These are phyloP conservation scores for Mythimna pallens DNA, from an alignment of 2,888 invertebrate species.

Conservation along the genomic window DNA sequence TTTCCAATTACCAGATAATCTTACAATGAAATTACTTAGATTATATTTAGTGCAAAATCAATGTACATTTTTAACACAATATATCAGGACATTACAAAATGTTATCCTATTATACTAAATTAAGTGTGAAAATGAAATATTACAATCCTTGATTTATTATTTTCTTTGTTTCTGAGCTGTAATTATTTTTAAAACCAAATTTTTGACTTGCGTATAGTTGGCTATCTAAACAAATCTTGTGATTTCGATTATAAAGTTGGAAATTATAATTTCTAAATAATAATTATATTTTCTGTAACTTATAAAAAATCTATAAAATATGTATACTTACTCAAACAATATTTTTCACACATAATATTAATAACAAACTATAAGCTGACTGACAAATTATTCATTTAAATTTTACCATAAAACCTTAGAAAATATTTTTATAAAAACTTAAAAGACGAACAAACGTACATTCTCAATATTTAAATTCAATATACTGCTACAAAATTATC, in stretches of 20 bases:
- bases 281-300: neutral
- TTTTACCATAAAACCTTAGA: constrained; percentile 37
- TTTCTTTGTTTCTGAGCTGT: neutral
- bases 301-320: constrained; percentile 11
- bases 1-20: constrained; percentile 51
- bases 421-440: constrained; percentile 24
- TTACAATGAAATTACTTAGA: constrained; percentile 31
- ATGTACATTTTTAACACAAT: no score
- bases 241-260: neutral
- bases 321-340: constrained; percentile 25
- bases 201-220: neutral
- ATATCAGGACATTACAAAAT: neutral
- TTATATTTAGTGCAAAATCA: no score
- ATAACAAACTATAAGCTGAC: constrained; percentile 29
- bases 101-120: neutral
- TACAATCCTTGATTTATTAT: neutral
- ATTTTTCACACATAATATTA: constrained; percentile 27
- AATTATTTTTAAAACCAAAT: neutral
- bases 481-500: constrained; percentile 34
- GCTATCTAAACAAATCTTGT: neutral
- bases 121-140: neutral
- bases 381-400: constrained; percentile 22
- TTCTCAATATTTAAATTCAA: constrained; percentile 16
- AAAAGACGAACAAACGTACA: constrained; percentile 20
- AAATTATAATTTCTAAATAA: constrained; percentile 5